Percentiles rank a stretch among this genome's conserved stretches.
phyloP scores from a whole-genome alignment of 2,888 invertebrate species.

The Pachydiplax longipennis region DNA sequence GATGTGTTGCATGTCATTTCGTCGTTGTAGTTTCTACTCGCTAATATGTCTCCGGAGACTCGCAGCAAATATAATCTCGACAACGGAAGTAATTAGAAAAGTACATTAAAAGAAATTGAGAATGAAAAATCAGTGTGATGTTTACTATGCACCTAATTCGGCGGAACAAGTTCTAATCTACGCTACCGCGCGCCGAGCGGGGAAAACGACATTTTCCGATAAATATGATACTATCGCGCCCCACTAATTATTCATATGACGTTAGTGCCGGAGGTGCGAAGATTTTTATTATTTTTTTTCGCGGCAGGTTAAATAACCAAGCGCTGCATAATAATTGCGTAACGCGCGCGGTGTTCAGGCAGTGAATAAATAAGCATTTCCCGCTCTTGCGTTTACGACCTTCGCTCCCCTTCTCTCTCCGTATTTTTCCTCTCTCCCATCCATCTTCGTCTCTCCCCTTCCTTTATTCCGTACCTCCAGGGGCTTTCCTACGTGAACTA shows the following conservation, averaged over 20 bases:
- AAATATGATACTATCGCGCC: background rate
- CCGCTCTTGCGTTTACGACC: background rate
- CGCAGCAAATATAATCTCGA: no score
- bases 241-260: background rate
- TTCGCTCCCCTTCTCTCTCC: background rate
- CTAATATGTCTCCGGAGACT: no score
- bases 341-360: background rate
- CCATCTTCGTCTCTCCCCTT: background rate
- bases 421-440: background rate
- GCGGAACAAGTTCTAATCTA: no score
- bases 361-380: slow-evolving; percentile 21
- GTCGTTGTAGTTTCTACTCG: no score
- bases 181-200: background rate
- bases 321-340: slow-evolving; percentile 27
- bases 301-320: background rate
- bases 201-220: background rate
- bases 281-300: background rate
- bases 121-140: no score
- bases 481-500: background rate
- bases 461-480: background rate
- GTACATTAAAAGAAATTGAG: no score
- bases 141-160: no score
- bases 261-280: background rate
- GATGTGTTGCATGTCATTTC: no score
- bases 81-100: no score